Conservation (phyloP, 2,888 invertebrate genomes). For the Stegophylla sp. region DNA sequence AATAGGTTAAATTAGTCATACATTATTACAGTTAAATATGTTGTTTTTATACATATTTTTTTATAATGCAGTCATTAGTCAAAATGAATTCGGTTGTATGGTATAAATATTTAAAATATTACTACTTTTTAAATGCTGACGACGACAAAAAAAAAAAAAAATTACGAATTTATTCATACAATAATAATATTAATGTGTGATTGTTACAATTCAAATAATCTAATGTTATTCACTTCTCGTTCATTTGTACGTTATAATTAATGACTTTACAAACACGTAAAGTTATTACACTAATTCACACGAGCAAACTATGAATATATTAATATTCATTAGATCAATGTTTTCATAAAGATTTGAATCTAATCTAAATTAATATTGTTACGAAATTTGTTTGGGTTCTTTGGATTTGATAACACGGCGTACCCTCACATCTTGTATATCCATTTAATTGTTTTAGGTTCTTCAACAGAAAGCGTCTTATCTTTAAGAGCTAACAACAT, state of each 20-base stretch:
- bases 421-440: conserved; percentile 32
- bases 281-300: conserved; percentile 21
- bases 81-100: too few relatives aligned
- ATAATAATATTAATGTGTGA: not conserved
- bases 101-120: too few relatives aligned
- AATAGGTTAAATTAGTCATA: too few relatives aligned
- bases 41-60: too few relatives aligned
- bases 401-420: conserved; percentile 46
- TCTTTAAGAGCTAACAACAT: conserved; percentile 39
- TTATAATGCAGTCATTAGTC: too few relatives aligned
- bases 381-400: conserved; percentile 45
- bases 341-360: conserved; percentile 46
- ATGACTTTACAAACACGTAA: conserved; percentile 8
- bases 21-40: too few relatives aligned
- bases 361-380: conserved; percentile 50
- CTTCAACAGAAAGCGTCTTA: conserved; percentile 43
- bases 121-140: too few relatives aligned
- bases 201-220: not conserved
- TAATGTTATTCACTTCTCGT: not conserved
- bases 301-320: conserved; percentile 18
- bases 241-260: not conserved
- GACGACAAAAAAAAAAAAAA: not conserved
- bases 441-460: conserved; percentile 40
- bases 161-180: not conserved
- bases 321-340: conserved; percentile 38